Conservation (phyloP, 2,113 vertebrate species). For the Rutilus rutilus region DNA sequence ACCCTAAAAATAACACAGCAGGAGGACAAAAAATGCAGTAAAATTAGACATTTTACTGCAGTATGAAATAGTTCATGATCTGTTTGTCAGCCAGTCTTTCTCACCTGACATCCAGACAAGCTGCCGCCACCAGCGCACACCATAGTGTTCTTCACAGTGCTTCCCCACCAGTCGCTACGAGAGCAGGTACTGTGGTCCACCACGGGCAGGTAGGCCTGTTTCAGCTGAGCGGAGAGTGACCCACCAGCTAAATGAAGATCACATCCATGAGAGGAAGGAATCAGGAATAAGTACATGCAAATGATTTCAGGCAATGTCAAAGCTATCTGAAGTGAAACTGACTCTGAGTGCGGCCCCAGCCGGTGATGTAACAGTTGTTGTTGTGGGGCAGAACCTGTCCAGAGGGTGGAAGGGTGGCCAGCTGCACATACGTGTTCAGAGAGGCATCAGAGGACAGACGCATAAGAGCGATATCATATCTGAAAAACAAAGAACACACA, state of each 20-base stretch:
- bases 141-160: slow-evolving; percentile 83
- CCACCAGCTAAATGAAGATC: slow-evolving; percentile 76
- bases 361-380: slow-evolving; percentile 84
- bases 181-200: slow-evolving; percentile 71
- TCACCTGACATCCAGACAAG: slow-evolving; percentile 83
- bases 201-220: too few relatives aligned
- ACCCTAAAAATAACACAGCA: slow-evolving; percentile 69
- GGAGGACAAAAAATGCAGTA: too few relatives aligned
- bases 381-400: slow-evolving; percentile 81
- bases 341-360: slow-evolving; percentile 89
- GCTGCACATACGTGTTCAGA: slow-evolving; percentile 82
- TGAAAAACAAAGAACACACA: slow-evolving; percentile 57
- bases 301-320: background rate
- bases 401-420: slow-evolving; percentile 76
- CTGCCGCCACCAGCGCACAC: slow-evolving; percentile 86
- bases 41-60: background rate
- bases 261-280: background rate
- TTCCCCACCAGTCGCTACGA: slow-evolving; percentile 83
- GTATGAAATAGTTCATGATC: background rate
- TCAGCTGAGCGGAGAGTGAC: too few relatives aligned
- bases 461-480: slow-evolving; percentile 87
- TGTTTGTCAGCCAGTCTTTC: background rate
- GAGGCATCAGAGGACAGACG: slow-evolving; percentile 73
- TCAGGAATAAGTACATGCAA: background rate
- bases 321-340: slow-evolving; percentile 63